A percentile compares a stretch with the other conserved stretches of the same genome.
phyloP scores from a whole-genome alignment of 2,113 vertebrate genomes.

The Rhynchomys soricoides region DNA sequence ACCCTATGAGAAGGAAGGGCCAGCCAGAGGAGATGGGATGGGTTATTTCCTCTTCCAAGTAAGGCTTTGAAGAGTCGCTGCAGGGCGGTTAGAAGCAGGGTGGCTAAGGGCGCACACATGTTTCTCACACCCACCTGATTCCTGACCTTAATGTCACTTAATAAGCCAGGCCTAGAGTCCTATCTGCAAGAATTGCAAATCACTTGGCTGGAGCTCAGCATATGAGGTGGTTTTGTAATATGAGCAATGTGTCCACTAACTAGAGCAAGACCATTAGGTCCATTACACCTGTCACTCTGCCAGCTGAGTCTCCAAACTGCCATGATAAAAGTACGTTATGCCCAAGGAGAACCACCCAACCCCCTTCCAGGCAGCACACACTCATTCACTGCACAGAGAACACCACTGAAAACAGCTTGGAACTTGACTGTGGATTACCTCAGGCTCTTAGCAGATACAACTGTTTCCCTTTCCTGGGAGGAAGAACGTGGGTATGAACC shows the following conservation, averaged over 20 bases:
- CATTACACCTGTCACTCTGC: conserved; percentile 54
- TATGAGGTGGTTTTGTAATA: conserved; percentile 44
- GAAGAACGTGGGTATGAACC: background rate
- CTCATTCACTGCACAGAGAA: conserved; percentile 17
- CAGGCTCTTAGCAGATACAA: background rate
- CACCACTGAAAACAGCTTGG: conserved; percentile 49
- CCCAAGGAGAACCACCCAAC: conserved; percentile 46
- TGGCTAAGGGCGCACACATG: background rate
- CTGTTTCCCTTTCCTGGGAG: background rate
- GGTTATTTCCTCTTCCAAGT: background rate
- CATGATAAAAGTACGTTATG: conserved; percentile 68
- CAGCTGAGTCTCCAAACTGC: conserved; percentile 65
- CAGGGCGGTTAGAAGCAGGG: background rate
- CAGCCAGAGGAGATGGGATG: too few species aligned
- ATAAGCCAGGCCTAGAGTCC: conserved; percentile 3
- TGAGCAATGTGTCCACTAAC: conserved; percentile 40
- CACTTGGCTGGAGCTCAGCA: conserved; percentile 48
- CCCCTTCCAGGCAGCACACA: background rate
- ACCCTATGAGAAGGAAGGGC: background rate
- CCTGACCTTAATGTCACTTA: conserved; percentile 10
- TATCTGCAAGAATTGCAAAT: conserved; percentile 24
- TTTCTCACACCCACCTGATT: background rate
- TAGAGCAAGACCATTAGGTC: conserved; percentile 64
- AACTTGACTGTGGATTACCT: background rate
- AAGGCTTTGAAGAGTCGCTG: background rate